Base-by-base conservation (phyloP, 2,113 vertebrate species). In the Conger conger region DNA sequence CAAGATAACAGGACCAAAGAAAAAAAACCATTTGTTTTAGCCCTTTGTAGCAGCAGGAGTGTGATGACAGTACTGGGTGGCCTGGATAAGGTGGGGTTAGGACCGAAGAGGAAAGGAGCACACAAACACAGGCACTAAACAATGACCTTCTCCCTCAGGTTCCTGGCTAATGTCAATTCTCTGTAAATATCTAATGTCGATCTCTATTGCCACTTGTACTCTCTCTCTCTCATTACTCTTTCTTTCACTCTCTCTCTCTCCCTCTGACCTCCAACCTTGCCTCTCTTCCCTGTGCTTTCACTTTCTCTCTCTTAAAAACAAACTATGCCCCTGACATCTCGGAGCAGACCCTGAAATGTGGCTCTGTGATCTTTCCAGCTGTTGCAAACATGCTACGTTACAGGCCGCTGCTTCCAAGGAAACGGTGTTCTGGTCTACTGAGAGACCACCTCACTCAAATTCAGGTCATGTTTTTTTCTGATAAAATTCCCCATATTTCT, bases 301-400 rank as follows among this genome's bases (percentile, higher is more conserved):
- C 63, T 76, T 33, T 11, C 33, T 76, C 30, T 76, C 16, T 36
- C 30, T 35, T 33, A 35, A 76, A 36, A 35, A 73, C 68, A 30
- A 33, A 2, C 27, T 33, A 73, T 11, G 33, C 27, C 68, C 68
- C 68, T 73, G n/a, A 33, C 27, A 27, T 68, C 68, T 73, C 57
- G 18, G 27, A 9, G 57, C 57, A 37, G 76, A 18, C 76, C 76
- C 35, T 73, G 68, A 33, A 50, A 33, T 73, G n/a, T 73, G 68
- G 9, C 9, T 73, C 68, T 38, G 13, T 38, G 37, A 78, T 78
- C 4, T 78, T 78, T 78, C 33, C 83, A 84, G 73, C 83, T 54
- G 83, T 79, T 79, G 20, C 35, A 37, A 27, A 79, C 83, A 57
- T 57, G 33, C 45, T 42, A 11, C 9, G 27, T 30, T 80, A 53